These are phyloP conservation scores for Vanacampus margaritifer DNA, from an alignment of 2,113 vertebrate genomes.

Conservation along the genomic window DNA sequence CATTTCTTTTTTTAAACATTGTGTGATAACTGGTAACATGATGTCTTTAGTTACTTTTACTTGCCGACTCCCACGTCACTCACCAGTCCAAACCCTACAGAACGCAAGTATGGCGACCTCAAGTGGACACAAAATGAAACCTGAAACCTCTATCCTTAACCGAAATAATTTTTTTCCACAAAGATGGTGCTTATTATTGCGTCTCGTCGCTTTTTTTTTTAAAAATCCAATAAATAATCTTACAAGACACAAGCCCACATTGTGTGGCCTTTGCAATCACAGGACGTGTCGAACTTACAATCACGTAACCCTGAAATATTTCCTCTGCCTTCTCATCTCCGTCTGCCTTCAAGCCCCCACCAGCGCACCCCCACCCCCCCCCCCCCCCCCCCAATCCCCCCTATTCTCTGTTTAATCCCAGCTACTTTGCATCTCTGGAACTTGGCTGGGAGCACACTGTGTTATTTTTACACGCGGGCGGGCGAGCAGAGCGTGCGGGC, in stretches of 20 bases:
- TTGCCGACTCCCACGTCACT: no score
- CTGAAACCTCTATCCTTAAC: no score
- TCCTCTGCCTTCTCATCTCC: conserved; percentile 60
- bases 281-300: conserved; percentile 54
- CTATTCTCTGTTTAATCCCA: conserved; percentile 68
- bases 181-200: background rate
- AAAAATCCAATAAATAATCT: conserved; percentile 3
- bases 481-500: conserved; percentile 67
- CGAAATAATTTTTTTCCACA: background rate
- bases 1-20: no score
- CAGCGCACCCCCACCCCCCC: conserved; percentile 30
- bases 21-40: no score
- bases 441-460: conserved; percentile 86
- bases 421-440: conserved; percentile 84
- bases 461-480: conserved; percentile 92
- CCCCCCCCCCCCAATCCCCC: conserved; percentile 24
- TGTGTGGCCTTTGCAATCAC: conserved; percentile 48
- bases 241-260: conserved; percentile 23
- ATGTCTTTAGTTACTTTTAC: no score
- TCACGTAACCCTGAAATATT: conserved; percentile 66
- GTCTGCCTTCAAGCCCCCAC: conserved; percentile 48
- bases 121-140: no score
- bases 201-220: background rate
- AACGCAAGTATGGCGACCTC: no score
- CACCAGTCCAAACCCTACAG: no score